A percentile compares a stretch with the other conserved stretches of the same genome.
Conservation (phyloP, 1,140 invertebrate species). For the Drosophila tsacasi region DNA sequence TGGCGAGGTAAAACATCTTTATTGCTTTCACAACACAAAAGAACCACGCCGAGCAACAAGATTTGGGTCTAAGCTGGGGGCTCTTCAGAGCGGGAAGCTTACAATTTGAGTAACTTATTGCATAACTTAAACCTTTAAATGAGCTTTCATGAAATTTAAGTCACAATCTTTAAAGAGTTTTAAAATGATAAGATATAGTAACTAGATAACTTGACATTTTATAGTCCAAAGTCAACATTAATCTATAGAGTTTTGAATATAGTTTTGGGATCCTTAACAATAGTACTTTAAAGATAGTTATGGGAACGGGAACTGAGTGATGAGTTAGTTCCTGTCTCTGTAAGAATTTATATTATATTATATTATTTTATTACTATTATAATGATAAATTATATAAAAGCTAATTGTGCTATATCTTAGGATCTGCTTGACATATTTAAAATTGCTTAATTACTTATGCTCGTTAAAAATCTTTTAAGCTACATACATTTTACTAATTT, state of each 20-base stretch:
- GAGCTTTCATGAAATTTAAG: too few species aligned
- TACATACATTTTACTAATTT: conserved; percentile 2
- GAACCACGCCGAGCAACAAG: conserved; percentile 57
- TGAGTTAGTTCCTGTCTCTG: too few species aligned
- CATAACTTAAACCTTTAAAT: not conserved
- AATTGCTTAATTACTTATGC: not conserved
- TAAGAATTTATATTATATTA: too few species aligned
- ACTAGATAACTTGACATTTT: not conserved
- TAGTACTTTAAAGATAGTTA: too few species aligned
- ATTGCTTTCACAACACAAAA: conserved; percentile 55
- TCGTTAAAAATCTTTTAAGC: not conserved
- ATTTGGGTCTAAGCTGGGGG: not conserved
- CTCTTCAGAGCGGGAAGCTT: not conserved
- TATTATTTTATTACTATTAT: not conserved
- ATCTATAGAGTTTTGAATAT: not conserved
- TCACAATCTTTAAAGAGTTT: not conserved
- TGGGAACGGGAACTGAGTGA: too few species aligned
- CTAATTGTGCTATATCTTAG: not conserved
- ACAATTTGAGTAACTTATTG: not conserved
- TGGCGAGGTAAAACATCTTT: conserved; percentile 91
- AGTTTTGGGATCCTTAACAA: not conserved
- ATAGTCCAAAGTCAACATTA: too few species aligned
- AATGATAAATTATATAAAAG: not conserved
- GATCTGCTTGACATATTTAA: conserved; percentile 4
- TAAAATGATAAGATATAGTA: not conserved